Conservation (phyloP, 2,888 invertebrate genomes). For the Antitype chi region DNA sequence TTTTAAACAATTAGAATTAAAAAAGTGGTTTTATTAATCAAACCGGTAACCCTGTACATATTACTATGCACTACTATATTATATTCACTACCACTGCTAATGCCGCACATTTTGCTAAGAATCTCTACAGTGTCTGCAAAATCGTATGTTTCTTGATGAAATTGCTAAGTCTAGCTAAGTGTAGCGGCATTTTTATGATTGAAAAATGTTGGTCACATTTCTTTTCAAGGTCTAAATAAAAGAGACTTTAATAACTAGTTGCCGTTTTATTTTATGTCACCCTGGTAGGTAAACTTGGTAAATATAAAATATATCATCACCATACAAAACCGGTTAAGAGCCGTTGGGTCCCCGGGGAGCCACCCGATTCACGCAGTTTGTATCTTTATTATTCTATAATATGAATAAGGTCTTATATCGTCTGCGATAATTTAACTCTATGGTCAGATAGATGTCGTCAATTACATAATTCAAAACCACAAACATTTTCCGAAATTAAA, state of each 20-base stretch:
- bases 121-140: background rate
- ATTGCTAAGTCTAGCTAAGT: slow-evolving; percentile 1
- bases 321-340: no score
- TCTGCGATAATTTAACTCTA: no score
- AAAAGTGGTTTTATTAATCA: background rate
- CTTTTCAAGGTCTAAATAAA: background rate
- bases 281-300: background rate
- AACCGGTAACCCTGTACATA: no score
- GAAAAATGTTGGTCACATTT: background rate
- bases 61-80: no score
- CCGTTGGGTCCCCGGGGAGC: no score
- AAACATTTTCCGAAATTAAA: no score
- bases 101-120: slow-evolving; percentile 13
- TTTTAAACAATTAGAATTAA: background rate
- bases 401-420: no score
- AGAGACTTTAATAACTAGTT: background rate
- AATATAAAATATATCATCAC: background rate
- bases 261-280: background rate
- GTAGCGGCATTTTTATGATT: background rate
- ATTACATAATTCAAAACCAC: no score
- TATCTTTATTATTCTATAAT: no score
- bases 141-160: slow-evolving; percentile 4
- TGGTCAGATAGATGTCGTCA: no score
- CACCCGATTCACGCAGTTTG: no score
- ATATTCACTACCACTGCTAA: background rate